phyloP scores from a whole-genome alignment of 1,140 invertebrate genomes.

The Steinernema khuongi region DNA sequence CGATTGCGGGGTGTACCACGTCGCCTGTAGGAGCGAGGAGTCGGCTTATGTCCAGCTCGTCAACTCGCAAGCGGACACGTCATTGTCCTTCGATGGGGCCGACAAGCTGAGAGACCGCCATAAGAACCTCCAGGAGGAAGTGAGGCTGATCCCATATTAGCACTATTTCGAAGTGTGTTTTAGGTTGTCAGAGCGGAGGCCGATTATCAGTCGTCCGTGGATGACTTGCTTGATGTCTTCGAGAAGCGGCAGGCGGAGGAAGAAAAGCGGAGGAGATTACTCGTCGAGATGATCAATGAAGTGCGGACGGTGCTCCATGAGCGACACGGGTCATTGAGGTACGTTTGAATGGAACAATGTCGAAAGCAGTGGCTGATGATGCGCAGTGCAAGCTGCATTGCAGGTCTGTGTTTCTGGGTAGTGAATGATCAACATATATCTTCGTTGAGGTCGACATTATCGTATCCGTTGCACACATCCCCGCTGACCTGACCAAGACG shows the following conservation, averaged over 20 bases:
- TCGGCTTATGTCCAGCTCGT: too few species aligned
- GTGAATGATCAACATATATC: background rate
- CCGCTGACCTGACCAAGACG: constrained; percentile 51
- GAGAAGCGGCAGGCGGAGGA: constrained; percentile 57
- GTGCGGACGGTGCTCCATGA: constrained; percentile 47
- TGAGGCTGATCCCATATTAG: constrained; percentile 27
- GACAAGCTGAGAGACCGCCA: constrained; percentile 47
- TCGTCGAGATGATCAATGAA: constrained; percentile 50
- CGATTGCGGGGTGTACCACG: too few species aligned
- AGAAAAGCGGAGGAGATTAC: constrained; percentile 48
- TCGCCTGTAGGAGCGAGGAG: too few species aligned
- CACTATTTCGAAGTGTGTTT: constrained; percentile 16
- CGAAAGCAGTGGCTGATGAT: too few species aligned
- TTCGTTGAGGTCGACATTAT: too few species aligned
- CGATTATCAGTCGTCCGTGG: constrained; percentile 46
- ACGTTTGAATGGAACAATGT: constrained; percentile 10
- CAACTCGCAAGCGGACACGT: constrained; percentile 36
- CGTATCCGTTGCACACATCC: constrained; percentile 41
- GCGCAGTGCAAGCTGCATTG: background rate
- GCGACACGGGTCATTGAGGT: constrained; percentile 37
- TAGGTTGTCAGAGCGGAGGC: constrained; percentile 36
- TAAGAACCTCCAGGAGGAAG: constrained; percentile 50
- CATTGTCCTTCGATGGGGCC: constrained; percentile 34
- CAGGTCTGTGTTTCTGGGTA: background rate
- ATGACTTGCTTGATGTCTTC: constrained; percentile 57